Evolutionary conservation across 2,797 vertebrate species (phyloP), one percentile per base, ranked within the genome.

Genomic region (Synaphobranchus kaupii): DNA sequence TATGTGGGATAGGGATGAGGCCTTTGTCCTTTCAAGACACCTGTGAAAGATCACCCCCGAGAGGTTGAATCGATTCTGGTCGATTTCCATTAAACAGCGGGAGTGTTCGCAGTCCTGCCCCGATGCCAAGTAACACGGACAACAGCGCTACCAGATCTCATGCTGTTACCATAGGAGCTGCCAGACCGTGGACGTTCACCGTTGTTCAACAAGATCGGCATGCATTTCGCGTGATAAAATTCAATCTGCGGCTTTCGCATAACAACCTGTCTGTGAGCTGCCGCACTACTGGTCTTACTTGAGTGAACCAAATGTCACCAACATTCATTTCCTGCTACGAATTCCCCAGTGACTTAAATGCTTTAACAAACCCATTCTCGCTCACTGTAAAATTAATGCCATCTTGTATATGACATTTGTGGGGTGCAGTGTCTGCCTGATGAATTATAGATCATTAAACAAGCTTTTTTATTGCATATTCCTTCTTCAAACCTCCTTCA

Each of bases 201-300:
- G 17, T 94, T 93, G 94, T 95, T 94, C 93, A 92, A 89, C 88
- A 86, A 88, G 17, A 20, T 93, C 92, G 89, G 91, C 89, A 89
- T 91, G 93, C 92, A 93, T 94, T 93, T 88, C 90, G 93, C 95
- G 94, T 93, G 94, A 94, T 95, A 92, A 95, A 92, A 95, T 95
- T 93, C 92, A 95, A 95, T 96, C 94, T 94, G 93, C 84, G 60
- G 89, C 89, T 91, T 92, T 92, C 92, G 92, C 90, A 91, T 94
- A 93, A 94, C 94, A 92, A 91, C 93, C 90, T 88, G 94, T 92
- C 94, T 93, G 94, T 91, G 91, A 88, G 92, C 90, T 86, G 88
- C 90, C 87, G 88, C 90, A 94, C 94, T 92, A 94, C 92, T 95
- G 91, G 92, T 91, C 90, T 89, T 66, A 90, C 89, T 91, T 93